A percentile compares a stretch with the other conserved stretches of the same genome.
Conservation (phyloP, 1,140 invertebrate species). For the Pinna nobilis region DNA sequence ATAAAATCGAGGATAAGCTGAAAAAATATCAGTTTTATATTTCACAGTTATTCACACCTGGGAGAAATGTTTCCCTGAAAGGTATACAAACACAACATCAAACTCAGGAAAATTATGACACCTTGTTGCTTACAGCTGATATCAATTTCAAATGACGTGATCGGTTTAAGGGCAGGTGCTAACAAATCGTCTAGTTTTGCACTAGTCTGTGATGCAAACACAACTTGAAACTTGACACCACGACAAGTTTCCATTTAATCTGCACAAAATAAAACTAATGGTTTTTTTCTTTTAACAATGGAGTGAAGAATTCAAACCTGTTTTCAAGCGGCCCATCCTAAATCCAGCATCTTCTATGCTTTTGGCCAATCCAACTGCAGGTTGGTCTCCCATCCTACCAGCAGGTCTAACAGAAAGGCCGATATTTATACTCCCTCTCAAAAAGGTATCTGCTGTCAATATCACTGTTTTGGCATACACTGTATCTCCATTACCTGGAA, state of each 20-base stretch:
- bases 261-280: not conserved
- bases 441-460: slow-evolving; percentile 95
- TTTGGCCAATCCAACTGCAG: slow-evolving; percentile 87
- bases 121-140: no score
- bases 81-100: no score
- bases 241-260: not conserved
- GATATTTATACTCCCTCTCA: slow-evolving; percentile 91
- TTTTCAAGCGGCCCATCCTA: slow-evolving; percentile 90
- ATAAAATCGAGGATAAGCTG: no score
- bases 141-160: no score
- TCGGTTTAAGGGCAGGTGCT: no score
- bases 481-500: slow-evolving; percentile 68
- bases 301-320: slow-evolving; percentile 79
- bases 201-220: not conserved
- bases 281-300: not conserved
- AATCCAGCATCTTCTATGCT: slow-evolving; percentile 86
- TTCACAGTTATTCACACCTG: no score
- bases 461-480: slow-evolving; percentile 84
- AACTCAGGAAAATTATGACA: no score
- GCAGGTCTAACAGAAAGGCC: slow-evolving; percentile 87
- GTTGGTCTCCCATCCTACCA: slow-evolving; percentile 88
- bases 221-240: not conserved
- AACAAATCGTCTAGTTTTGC: no score
- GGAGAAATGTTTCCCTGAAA: no score
- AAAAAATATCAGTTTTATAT: no score